A percentile compares a stretch with the other conserved stretches of the same genome.
Conservation (phyloP, 2,888 invertebrate genomes). For the Heterodera filipjevi region DNA sequence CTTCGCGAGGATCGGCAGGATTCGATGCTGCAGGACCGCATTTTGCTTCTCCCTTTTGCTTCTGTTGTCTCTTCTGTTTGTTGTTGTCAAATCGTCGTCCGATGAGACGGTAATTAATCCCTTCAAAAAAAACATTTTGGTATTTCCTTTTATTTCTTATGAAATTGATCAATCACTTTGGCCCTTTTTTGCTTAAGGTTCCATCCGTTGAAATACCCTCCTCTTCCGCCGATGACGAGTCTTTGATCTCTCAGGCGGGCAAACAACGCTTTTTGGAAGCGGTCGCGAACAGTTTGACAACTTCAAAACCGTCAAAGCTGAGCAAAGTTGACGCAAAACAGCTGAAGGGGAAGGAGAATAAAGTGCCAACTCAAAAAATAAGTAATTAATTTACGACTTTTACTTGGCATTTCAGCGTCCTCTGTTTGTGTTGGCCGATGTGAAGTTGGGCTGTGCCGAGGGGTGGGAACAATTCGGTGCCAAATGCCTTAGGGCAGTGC, state of each 20-base stretch:
- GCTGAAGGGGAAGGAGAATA: neutral
- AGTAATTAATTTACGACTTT: too few relatives aligned
- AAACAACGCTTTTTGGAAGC: conserved; percentile 17
- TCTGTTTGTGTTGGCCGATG: conserved; percentile 43
- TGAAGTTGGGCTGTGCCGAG: conserved; percentile 56
- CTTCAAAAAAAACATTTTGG: neutral
- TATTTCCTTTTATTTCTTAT: neutral
- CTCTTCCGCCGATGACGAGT: conserved; percentile 13
- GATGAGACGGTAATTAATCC: neutral
- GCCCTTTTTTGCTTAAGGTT: neutral
- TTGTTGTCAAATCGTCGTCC: neutral
- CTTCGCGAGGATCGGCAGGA: neutral
- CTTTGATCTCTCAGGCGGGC: conserved; percentile 7
- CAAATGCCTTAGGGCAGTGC: conserved; percentile 59
- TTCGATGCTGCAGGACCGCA: neutral
- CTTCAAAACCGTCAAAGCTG: conserved; percentile 3
- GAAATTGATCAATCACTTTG: neutral
- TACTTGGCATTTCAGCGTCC: conserved; percentile 7
- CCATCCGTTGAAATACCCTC: neutral
- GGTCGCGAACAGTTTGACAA: neutral
- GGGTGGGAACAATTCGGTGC: conserved; percentile 59
- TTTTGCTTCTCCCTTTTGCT: neutral
- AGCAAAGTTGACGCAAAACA: conserved; percentile 20
- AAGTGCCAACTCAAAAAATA: neutral
- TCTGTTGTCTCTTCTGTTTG: neutral